Evolutionary conservation across 2,797 vertebrate species (phyloP).

Genomic region (Eleutherodactylus coqui): DNA sequence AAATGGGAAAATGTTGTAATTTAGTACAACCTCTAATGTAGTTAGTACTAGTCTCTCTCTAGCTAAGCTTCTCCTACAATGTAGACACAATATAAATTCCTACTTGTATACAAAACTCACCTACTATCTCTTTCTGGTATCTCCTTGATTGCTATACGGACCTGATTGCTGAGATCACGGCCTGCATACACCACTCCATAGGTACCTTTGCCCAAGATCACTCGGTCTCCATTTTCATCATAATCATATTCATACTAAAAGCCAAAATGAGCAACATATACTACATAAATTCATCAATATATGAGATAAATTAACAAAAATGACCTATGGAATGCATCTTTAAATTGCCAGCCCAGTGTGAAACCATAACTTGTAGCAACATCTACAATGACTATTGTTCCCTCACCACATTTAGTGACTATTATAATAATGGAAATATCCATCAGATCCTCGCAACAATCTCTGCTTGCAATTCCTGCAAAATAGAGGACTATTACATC

Average conservation of each 20-base stretch:
- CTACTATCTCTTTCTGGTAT: constrained; percentile 80
- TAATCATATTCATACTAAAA: constrained; percentile 81
- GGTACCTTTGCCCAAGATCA: constrained; percentile 80
- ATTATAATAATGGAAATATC: too few species aligned
- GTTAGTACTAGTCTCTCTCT: not conserved
- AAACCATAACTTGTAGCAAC: too few species aligned
- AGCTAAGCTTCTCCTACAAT: not conserved
- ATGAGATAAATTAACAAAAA: not conserved
- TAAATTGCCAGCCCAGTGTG: too few species aligned
- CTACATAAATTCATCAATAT: not conserved
- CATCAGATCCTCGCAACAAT: too few species aligned
- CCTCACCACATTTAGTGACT: too few species aligned
- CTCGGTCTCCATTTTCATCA: constrained; percentile 75
- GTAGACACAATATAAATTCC: not conserved
- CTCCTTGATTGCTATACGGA: constrained; percentile 84
- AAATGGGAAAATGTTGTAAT: not conserved
- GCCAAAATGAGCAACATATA: not conserved
- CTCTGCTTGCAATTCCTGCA: too few species aligned
- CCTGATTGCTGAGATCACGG: constrained; percentile 81
- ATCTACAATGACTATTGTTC: too few species aligned
- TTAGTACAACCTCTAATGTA: not conserved
- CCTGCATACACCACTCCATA: constrained; percentile 81
- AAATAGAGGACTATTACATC: too few species aligned
- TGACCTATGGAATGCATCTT: too few species aligned
- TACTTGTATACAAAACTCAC: constrained; percentile 66